A percentile compares a stretch with the other conserved stretches of the same genome.
These are phyloP conservation scores for Micoletzkya japonica DNA, from an alignment of 2,888 invertebrate genomes.

Conservation along the genomic window DNA sequence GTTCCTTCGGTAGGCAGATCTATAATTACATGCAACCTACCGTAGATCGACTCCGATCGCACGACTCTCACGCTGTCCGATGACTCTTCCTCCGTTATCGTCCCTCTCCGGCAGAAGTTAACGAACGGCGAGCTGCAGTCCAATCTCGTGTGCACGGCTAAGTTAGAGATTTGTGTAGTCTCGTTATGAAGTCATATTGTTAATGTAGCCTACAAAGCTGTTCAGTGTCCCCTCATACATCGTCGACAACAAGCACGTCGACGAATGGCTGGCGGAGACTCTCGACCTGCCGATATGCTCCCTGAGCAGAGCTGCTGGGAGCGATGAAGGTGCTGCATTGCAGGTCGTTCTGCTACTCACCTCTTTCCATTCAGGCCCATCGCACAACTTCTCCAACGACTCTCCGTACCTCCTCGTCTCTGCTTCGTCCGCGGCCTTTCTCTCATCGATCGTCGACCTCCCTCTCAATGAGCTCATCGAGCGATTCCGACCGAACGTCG, in stretches of 20 bases:
- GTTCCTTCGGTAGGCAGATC: conserved; percentile 32
- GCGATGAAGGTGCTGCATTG: no score
- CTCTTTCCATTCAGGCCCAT: conserved; percentile 62
- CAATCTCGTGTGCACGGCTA: conserved; percentile 15
- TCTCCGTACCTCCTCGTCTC: conserved; percentile 82
- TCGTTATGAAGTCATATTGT: neutral
- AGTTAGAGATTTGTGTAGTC: neutral
- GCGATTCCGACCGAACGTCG: conserved; percentile 88
- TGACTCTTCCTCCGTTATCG: neutral
- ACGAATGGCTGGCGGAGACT: no score
- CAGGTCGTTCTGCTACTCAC: neutral
- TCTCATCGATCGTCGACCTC: conserved; percentile 32
- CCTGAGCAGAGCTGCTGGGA: no score
- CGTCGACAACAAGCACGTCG: no score
- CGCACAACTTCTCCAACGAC: conserved; percentile 71
- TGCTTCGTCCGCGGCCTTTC: conserved; percentile 14
- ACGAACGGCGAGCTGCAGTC: neutral
- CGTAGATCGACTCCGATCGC: no score
- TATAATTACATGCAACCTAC: no score
- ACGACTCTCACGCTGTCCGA: no score
- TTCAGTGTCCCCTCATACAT: no score
- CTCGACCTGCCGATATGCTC: no score
- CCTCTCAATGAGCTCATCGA: conserved; percentile 66
- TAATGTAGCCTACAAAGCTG: neutral
- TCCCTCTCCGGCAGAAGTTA: neutral